Evolutionary conservation across 2,888 invertebrate genomes (phyloP), one percentile per base, ranked within the genome.

Genomic region (Scaptomyza parva): DNA sequence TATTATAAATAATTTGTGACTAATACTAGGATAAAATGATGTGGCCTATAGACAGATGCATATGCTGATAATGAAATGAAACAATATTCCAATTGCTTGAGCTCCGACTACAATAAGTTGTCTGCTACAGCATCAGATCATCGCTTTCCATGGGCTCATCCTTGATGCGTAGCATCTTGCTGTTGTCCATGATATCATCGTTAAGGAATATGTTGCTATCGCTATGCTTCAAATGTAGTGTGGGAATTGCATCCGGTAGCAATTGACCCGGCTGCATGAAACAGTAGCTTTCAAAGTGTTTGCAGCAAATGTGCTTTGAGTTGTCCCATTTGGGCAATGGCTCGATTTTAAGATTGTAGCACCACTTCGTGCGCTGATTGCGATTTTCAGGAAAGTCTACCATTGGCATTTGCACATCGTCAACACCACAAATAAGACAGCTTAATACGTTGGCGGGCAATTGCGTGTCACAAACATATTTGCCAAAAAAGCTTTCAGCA

Each of bases 191-290:
- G 60, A 43, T 41, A 40, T 66, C 64, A 35, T 84, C 78, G 54
- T 88, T 89, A 18, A 73, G 64, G 65, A 88, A 89, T 67, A 85
- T 76, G 45, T 90, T 86, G 24, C 55, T 63, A 50, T 90, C 90
- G 3, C 55, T 61, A 55, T 89, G 90, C 12, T 74, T 82, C 22
- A 89, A 61, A 45, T 80, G 79, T 41, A 86, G 67, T 6, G 90
- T 89, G n/a, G 89, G 89, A 18, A 89, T 73, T 5, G 90, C 89
- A 12, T 89, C 89, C 0, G 64, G 41, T 9, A 78, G 74, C 20
- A 90, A 64, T 41, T 71, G 70, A 11, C 78, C 82, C 7, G 72
- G 66, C 24, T 59, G 48, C 14, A 54, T 53, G 41, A 89, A 79
- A 55, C 88, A 85, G 40, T 60, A 50, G 9, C 69, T 37, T 41